Evolutionary conservation across 92 coral and sea anemone genomes (phyloP).

Genomic region (Siderastrea siderea): DNA sequence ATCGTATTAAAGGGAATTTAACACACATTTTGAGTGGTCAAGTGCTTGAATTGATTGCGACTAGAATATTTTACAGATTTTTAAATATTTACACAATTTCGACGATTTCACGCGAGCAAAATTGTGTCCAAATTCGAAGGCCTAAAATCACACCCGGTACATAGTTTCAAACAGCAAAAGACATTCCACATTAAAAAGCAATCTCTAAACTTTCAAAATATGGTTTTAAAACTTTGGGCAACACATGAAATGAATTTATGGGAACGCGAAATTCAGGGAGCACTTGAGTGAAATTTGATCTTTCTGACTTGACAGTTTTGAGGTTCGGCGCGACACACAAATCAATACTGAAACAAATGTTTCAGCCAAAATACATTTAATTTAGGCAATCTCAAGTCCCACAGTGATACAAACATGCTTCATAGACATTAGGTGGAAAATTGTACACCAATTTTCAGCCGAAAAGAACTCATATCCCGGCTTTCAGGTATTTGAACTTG

Average conservation of each 20-base stretch:
- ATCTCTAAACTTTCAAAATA: no score
- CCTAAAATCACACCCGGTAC: no score
- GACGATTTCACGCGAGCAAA: no score
- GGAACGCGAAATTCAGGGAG: slow-evolving; percentile 24
- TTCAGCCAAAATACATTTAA: slow-evolving; percentile 27
- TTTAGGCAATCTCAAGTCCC: slow-evolving; percentile 25
- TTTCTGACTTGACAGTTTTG: slow-evolving; percentile 29
- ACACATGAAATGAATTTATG: slow-evolving; percentile 24
- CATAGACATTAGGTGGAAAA: slow-evolving; percentile 24
- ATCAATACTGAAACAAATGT: slow-evolving; percentile 20
- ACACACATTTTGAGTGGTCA: no score
- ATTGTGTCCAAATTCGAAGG: no score
- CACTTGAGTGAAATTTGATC: slow-evolving; percentile 32
- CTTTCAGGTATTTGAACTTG: not conserved
- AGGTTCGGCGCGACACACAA: slow-evolving; percentile 31
- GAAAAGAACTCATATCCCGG: slow-evolving; percentile 20
- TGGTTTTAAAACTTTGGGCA: slow-evolving; percentile 3
- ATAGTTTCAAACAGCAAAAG: no score
- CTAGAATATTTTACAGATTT: no score
- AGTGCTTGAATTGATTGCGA: no score
- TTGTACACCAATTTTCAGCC: slow-evolving; percentile 5
- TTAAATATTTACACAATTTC: no score
- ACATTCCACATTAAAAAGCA: no score
- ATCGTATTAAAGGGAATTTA: no score
- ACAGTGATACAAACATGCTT: slow-evolving; percentile 22